phyloP scores from a whole-genome alignment of 2,888 invertebrate species.

The Acanthosepion lycidas region DNA sequence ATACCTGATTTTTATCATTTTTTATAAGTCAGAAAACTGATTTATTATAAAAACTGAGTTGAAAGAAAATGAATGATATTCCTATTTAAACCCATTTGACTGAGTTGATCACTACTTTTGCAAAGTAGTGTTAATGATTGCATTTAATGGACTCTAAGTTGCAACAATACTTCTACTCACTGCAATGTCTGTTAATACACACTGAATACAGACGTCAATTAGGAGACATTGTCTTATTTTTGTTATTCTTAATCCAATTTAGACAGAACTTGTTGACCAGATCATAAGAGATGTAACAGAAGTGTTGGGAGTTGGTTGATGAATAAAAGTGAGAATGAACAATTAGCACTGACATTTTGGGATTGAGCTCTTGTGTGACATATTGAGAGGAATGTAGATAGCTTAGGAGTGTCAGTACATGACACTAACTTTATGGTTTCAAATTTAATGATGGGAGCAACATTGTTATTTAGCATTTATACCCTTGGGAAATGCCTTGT shows the following conservation, averaged over 20 bases:
- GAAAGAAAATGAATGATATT: background rate
- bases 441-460: background rate
- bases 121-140: background rate
- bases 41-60: background rate
- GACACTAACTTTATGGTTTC: background rate
- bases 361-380: background rate
- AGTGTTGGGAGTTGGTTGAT: background rate
- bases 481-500: too few species aligned
- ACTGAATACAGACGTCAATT: background rate
- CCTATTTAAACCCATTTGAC: background rate
- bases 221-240: constrained; percentile 33
- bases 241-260: background rate
- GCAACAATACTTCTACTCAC: background rate
- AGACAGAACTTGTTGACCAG: constrained; percentile 11
- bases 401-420: background rate
- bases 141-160: background rate
- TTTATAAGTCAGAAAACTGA: background rate
- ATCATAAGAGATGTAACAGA: background rate
- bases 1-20: background rate
- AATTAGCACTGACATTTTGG: background rate
- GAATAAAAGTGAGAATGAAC: background rate
- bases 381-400: background rate
- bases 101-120: background rate
- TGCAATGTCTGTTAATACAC: background rate
- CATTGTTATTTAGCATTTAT: background rate